Evolutionary conservation across 64 coral and sea anemone species (phyloP), one percentile per base, ranked within the genome.

Genomic region (Pocillopora damicornis): DNA sequence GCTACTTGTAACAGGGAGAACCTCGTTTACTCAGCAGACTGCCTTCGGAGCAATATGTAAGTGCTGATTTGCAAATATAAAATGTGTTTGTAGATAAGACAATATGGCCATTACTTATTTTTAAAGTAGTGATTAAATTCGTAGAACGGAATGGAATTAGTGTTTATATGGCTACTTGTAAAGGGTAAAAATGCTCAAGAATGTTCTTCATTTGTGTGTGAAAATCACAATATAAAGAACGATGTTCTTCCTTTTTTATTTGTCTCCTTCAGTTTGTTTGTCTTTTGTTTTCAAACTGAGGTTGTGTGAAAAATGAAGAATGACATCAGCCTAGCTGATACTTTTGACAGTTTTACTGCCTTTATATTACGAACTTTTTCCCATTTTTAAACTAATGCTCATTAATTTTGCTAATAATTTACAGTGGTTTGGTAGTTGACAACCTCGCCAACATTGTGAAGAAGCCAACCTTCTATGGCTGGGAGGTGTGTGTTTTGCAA

Each of bases 1-100:
- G 92, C 95, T 58, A 89, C 89, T 36, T 78, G 89, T 67, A 98
- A 92, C 60, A 91, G 95, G 80, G 95, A 98, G 64, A 89, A 94
- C 51, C 75, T 98, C 36, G 76, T 98, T 81, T 94, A 88, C 89
- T 77, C 92, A 61, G 85, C 95, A 59, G 92, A 98, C n/a, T 98
- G 95, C 82, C 76, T 93, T 25, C 76, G 92, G 25, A 87, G 87
- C 30, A 76, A 86, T 36, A 42, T 98, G 95, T 98, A 77, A 94
- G 93, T 92, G 7, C 42, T 51, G 42, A 51, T 87, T 15, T 57
- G 37, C 35, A 4, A 16, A 12, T 1, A 11, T 23, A 71, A 20
- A 71, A 22, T 61, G 16, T 4, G 61, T 63, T 63, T 63, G 4
- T 66, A 20, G 16, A 18, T 67, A 67, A 16, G 16, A 15, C 8